Conservation (phyloP, 92 coral and sea anemone species). For the Blastomussa wellsi region DNA sequence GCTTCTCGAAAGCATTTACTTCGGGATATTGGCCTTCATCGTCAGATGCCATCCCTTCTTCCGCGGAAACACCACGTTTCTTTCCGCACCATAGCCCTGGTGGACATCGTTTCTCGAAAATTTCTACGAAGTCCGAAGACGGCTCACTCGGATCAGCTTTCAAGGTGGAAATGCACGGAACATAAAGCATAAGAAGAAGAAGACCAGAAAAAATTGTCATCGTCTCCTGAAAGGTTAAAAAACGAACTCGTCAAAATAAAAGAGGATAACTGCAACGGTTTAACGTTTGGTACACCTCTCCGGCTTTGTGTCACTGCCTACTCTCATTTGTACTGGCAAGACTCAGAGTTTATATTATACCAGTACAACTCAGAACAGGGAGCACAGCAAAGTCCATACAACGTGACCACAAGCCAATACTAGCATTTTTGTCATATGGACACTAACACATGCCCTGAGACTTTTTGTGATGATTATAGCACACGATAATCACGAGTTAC, state of each 20-base stretch:
- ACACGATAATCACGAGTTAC: too few species aligned
- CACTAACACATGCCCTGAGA: too few species aligned
- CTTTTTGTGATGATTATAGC: too few species aligned
- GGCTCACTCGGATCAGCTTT: not conserved
- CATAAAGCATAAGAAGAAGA: constrained; percentile 1
- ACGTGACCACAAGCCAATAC: too few species aligned
- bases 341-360: too few species aligned
- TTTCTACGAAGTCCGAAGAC: constrained; percentile 7
- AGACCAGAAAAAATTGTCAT: constrained; percentile 5
- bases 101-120: constrained; percentile 51
- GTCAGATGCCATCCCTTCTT: not conserved
- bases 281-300: too few species aligned
- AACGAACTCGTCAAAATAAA: not conserved
- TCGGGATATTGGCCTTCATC: not conserved
- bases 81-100: constrained; percentile 77
- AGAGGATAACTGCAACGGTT: not conserved
- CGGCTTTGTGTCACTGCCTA: too few species aligned
- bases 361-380: too few species aligned
- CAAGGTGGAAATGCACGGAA: constrained; percentile 17
- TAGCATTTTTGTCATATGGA: too few species aligned
- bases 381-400: too few species aligned
- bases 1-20: not conserved
- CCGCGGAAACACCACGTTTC: constrained; percentile 9
- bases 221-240: not conserved
- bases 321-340: too few species aligned